Percentiles rank a stretch among this genome's conserved stretches.
Evolutionary conservation across 2,797 vertebrate species (phyloP).

Genomic region (Scolopax bukidnonensis): DNA sequence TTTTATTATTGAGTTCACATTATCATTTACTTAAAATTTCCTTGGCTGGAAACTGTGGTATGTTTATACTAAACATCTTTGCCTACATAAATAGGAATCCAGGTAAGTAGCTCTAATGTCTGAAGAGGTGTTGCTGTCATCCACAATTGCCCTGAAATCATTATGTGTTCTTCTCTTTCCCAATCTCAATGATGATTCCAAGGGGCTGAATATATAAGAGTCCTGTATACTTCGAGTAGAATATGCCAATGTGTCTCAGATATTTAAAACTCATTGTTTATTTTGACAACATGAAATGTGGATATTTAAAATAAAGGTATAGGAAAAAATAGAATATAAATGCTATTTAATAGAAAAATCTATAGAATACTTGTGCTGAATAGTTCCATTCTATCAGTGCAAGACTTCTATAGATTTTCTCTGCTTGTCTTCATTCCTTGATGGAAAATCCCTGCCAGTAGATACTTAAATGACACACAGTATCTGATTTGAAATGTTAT

Average conservation of each 20-base stretch:
- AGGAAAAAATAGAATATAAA: background rate
- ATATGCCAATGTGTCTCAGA: background rate
- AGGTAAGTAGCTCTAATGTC: background rate
- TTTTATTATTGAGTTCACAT: background rate
- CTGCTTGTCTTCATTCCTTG: background rate
- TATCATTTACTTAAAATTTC: background rate
- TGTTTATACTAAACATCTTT: background rate
- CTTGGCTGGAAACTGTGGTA: background rate
- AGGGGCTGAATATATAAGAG: background rate
- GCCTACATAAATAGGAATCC: background rate
- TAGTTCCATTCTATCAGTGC: background rate
- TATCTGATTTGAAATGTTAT: constrained; percentile 20
- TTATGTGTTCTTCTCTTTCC: background rate
- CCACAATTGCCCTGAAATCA: background rate
- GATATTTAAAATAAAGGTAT: background rate
- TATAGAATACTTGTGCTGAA: background rate
- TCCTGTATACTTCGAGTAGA: background rate
- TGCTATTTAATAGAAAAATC: background rate
- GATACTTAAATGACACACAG: background rate
- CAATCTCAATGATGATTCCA: background rate
- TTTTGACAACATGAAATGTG: background rate
- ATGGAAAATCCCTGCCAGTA: constrained; percentile 16
- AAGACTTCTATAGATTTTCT: constrained; percentile 34
- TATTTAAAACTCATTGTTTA: background rate
- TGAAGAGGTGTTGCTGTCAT: background rate